Conservation (phyloP, 2,888 invertebrate genomes). For the Scrobipalpa costella region DNA sequence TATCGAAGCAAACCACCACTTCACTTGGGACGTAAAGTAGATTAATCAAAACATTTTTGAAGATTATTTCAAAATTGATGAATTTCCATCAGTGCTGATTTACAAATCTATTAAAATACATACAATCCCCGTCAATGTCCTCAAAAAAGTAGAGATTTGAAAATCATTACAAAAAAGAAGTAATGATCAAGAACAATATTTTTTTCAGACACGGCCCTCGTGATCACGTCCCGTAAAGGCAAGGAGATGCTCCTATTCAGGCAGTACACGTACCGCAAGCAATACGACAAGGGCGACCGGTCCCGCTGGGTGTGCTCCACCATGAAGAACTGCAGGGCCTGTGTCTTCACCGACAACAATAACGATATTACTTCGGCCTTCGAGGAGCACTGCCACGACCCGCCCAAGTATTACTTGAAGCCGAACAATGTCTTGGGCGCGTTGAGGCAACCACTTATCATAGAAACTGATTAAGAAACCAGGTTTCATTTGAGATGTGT, state of each 20-base stretch:
- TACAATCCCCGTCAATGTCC: no score
- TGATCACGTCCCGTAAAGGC: constrained; percentile 71
- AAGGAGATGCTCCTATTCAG: constrained; percentile 69
- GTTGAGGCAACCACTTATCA: constrained; percentile 53
- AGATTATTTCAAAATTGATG: no score
- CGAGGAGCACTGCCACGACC: constrained; percentile 64
- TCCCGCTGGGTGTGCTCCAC: constrained; percentile 72
- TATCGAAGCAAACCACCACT: neutral
- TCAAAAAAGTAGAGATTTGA: no score
- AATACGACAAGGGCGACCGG: constrained; percentile 53
- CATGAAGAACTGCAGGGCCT: constrained; percentile 64
- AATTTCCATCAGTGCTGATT: no score
- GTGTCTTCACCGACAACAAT: constrained; percentile 59
- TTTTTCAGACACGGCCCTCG: constrained; percentile 57
- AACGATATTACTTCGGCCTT: constrained; percentile 58
- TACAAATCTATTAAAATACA: no score
- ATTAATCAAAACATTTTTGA: neutral
- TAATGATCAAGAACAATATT: no score
- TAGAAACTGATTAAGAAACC: constrained; percentile 47
- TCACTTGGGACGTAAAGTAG: neutral
- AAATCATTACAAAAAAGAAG: no score
- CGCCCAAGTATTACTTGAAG: constrained; percentile 70
- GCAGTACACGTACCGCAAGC: constrained; percentile 67
- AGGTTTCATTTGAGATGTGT: no score
- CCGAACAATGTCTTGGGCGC: constrained; percentile 62